A percentile compares a stretch with the other conserved stretches of the same genome.
Evolutionary conservation across 2,113 vertebrate genomes (phyloP).

Genomic region (Colius striatus): DNA sequence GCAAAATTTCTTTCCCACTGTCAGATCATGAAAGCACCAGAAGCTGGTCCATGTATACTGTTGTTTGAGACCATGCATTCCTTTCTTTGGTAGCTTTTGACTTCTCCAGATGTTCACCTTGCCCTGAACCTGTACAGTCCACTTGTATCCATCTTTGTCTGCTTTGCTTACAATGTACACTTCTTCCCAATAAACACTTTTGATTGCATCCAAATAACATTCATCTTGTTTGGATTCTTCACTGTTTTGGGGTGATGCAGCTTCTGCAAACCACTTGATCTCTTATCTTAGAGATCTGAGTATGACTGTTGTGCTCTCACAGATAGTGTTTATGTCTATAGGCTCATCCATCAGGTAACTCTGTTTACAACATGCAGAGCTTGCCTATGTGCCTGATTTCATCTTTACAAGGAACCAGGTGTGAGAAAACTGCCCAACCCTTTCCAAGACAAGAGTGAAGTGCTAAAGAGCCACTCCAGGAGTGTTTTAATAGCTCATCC

Average conservation of each 20-base stretch:
- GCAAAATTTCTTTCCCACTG: neutral
- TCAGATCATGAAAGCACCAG: neutral
- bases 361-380: neutral
- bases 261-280: neutral
- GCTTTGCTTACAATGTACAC: neutral
- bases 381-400: neutral
- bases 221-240: neutral
- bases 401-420: neutral
- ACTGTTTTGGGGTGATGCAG: neutral
- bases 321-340: neutral
- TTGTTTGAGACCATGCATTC: rapidly evolving
- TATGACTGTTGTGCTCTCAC: neutral
- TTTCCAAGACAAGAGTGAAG: neutral
- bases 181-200: neutral
- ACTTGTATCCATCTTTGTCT: neutral
- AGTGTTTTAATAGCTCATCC: neutral
- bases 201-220: neutral
- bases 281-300: neutral
- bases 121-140: too few species aligned
- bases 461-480: neutral
- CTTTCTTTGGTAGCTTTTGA: neutral
- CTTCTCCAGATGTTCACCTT: neutral
- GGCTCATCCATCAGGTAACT: neutral
- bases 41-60: rapidly evolving
- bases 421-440: neutral